Percentiles rank a stretch among this genome's conserved stretches.
These are phyloP conservation scores for Petrocephalus sullivani DNA, from an alignment of 2,797 vertebrate species.

Conservation along the genomic window DNA sequence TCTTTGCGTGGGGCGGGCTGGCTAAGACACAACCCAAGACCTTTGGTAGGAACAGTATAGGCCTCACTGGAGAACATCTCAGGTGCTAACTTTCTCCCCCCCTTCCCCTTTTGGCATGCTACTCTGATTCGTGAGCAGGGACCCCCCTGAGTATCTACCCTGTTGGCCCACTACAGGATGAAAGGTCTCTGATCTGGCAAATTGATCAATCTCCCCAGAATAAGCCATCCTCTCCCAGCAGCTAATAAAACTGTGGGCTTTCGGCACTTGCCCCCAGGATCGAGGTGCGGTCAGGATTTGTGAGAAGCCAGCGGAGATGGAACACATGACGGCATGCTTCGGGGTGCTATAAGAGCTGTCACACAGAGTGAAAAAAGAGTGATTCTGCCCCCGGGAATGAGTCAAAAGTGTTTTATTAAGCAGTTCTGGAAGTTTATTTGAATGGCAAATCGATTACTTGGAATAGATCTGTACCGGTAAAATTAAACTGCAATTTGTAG, in stretches of 20 bases:
- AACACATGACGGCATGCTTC: neutral
- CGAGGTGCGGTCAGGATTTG: neutral
- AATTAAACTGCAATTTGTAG: slow-evolving; percentile 23
- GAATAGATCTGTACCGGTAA: slow-evolving; percentile 19
- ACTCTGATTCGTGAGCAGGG: neutral
- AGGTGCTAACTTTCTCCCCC: neutral
- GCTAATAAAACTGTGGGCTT: slow-evolving; percentile 10
- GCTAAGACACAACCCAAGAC: neutral
- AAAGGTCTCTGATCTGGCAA: slow-evolving; percentile 12
- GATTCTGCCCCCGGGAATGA: neutral
- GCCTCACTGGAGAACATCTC: neutral
- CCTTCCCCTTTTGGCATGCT: neutral
- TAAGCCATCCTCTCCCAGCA: neutral
- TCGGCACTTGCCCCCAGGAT: neutral
- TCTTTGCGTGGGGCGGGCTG: neutral
- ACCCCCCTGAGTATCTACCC: neutral
- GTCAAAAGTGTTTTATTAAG: slow-evolving; percentile 9
- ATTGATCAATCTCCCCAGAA: neutral
- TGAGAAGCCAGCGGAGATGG: neutral
- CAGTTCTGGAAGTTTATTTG: slow-evolving; percentile 2
- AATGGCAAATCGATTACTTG: slow-evolving; percentile 14
- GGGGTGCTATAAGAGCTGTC: neutral
- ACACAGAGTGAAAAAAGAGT: neutral
- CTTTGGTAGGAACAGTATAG: neutral
- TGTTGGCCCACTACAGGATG: neutral